Conservation (phyloP, 2,797 vertebrate species). For the Smutsia gigantea region DNA sequence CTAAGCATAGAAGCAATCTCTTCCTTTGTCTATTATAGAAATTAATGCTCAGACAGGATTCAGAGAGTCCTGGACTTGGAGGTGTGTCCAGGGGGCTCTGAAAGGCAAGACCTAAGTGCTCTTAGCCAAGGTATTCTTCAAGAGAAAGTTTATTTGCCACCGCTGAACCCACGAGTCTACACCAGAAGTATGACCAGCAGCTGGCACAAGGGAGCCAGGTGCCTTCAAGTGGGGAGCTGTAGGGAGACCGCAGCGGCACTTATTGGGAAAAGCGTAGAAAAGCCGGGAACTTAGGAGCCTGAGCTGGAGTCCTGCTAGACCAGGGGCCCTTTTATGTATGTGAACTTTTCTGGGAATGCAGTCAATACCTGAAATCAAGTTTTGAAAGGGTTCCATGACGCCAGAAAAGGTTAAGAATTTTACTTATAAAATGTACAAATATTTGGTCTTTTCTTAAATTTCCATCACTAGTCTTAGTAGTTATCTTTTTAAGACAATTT, state of each 20-base stretch:
- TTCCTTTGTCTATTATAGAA: not conserved
- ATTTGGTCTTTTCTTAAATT: not conserved
- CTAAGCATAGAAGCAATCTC: not conserved
- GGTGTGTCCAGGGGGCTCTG: not conserved
- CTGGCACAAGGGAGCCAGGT: not conserved
- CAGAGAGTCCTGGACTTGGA: not conserved
- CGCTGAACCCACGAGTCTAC: not conserved
- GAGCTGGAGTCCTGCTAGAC: not conserved
- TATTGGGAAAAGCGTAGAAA: not conserved
- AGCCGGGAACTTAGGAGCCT: not conserved
- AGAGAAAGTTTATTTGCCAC: not conserved
- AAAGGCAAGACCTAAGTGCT: not conserved
- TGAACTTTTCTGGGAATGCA: not conserved
- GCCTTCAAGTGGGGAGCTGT: not conserved
- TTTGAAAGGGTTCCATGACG: not conserved
- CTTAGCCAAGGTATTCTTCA: not conserved
- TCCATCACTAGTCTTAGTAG: not conserved
- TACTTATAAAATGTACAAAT: not conserved
- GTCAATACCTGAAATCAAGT: not conserved
- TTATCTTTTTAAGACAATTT: not conserved
- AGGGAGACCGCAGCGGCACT: not conserved
- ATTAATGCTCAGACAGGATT: not conserved
- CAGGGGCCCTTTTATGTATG: not conserved
- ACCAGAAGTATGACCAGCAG: not conserved
- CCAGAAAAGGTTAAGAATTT: not conserved